phyloP scores from a whole-genome alignment of 2,888 invertebrate genomes.

The Athripsodes cinereus region DNA sequence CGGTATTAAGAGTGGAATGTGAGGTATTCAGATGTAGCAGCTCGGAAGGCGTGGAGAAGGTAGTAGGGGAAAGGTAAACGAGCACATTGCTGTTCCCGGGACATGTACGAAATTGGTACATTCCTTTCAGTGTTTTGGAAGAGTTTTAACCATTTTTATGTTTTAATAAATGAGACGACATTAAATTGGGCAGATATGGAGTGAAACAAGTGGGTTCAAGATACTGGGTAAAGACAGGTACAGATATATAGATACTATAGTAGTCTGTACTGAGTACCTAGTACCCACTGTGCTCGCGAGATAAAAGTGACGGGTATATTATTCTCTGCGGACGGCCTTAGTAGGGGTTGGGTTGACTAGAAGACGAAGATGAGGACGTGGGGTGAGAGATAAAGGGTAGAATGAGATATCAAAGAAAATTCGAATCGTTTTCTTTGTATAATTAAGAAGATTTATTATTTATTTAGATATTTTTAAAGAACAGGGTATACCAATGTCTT shows the following conservation, averaged over 20 bases:
- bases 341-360: not conserved
- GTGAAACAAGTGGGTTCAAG: constrained; percentile 21
- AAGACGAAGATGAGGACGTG: not conserved
- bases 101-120: constrained; percentile 7
- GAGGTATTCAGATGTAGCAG: constrained; percentile 1
- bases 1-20: constrained; percentile 1
- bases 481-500: constrained; percentile 1
- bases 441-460: constrained; percentile 17
- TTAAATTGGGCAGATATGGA: constrained; percentile 27
- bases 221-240: not conserved
- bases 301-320: constrained; percentile 19
- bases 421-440: constrained; percentile 9
- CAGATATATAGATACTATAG: too few relatives aligned
- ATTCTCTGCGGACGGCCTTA: not conserved
- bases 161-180: constrained; percentile 28
- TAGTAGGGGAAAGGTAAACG: constrained; percentile 7
- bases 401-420: constrained; percentile 11
- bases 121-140: constrained; percentile 26
- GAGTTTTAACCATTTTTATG: constrained; percentile 28
- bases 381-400: constrained; percentile 7
- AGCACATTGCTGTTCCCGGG: constrained; percentile 3
- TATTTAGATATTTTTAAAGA: constrained; percentile 15
- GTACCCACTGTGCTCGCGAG: constrained; percentile 14
- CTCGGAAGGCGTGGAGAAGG: constrained; percentile 1
- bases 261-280: not conserved